Percentiles rank a stretch among this genome's conserved stretches.
Evolutionary conservation across 2,888 invertebrate genomes (phyloP).

Genomic region (Operophtera brumata): DNA sequence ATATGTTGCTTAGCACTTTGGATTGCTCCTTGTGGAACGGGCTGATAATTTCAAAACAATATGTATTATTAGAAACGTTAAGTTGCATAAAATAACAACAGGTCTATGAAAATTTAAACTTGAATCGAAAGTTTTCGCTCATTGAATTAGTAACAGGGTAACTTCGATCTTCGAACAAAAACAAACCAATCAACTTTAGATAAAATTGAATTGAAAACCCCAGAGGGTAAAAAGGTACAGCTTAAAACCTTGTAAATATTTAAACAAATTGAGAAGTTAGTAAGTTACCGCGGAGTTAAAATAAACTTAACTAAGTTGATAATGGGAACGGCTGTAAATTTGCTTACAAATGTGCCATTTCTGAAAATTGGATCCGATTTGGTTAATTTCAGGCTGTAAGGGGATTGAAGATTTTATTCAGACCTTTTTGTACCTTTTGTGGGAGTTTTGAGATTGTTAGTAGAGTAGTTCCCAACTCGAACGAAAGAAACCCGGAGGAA

Average conservation of each 20-base stretch:
- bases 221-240: background rate
- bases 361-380: background rate
- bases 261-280: conserved; percentile 8
- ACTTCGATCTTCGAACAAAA: no score
- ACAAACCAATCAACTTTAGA: conserved; percentile 8
- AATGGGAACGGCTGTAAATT: background rate
- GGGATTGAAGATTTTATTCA: background rate
- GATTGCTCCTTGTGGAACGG: no score
- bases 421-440: background rate
- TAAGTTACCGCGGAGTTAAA: conserved; percentile 1
- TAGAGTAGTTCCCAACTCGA: no score
- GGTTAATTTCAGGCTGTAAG: background rate
- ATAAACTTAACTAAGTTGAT: conserved; percentile 9
- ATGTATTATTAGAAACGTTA: no score
- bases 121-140: no score
- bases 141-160: no score
- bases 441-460: no score
- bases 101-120: no score
- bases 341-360: conserved; percentile 4
- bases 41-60: no score
- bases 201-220: conserved; percentile 3
- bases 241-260: conserved; percentile 8
- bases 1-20: no score
- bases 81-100: no score
- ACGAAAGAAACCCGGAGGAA: no score